Percentiles rank a stretch among this genome's conserved stretches.
These are phyloP conservation scores for Scartelaos histophorus DNA, from an alignment of 2,113 vertebrate genomes.

Conservation along the genomic window DNA sequence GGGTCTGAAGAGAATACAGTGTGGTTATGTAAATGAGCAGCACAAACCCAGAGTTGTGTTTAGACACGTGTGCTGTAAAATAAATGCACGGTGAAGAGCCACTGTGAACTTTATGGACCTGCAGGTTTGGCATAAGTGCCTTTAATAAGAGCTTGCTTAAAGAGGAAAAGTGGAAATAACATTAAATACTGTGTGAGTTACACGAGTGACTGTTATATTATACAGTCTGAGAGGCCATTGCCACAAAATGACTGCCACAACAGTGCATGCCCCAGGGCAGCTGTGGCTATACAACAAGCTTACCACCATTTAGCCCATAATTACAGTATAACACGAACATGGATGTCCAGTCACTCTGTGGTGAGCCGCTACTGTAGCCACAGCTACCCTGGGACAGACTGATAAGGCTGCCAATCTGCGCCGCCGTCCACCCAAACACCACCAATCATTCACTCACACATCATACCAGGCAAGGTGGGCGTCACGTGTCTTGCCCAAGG, in stretches of 20 bases:
- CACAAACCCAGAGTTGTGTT: slow-evolving; percentile 26
- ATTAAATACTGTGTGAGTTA: not conserved
- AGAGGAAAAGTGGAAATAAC: slow-evolving; percentile 12
- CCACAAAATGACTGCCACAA: not conserved
- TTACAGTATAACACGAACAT: no score
- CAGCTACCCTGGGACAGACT: no score
- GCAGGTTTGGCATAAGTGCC: slow-evolving; percentile 41
- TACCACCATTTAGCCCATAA: no score
- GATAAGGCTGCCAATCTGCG: no score
- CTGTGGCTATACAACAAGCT: not conserved
- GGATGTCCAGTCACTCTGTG: no score
- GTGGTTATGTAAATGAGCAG: slow-evolving; percentile 40
- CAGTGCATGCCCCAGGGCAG: not conserved
- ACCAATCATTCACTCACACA: no score
- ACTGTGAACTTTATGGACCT: slow-evolving; percentile 36
- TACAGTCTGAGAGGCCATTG: not conserved
- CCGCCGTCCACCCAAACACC: no score
- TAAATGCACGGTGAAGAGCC: slow-evolving; percentile 21
- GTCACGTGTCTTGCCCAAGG: no score
- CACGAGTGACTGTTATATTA: not conserved
- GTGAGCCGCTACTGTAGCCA: no score
- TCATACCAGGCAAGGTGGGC: no score
- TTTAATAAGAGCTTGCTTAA: slow-evolving; percentile 50
- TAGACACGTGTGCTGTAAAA: slow-evolving; percentile 12
- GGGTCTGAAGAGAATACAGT: slow-evolving; percentile 15